A percentile compares a stretch with the other conserved stretches of the same genome.
Evolutionary conservation across 2,888 invertebrate genomes (phyloP).

Genomic region (Nomada fabriciana): DNA sequence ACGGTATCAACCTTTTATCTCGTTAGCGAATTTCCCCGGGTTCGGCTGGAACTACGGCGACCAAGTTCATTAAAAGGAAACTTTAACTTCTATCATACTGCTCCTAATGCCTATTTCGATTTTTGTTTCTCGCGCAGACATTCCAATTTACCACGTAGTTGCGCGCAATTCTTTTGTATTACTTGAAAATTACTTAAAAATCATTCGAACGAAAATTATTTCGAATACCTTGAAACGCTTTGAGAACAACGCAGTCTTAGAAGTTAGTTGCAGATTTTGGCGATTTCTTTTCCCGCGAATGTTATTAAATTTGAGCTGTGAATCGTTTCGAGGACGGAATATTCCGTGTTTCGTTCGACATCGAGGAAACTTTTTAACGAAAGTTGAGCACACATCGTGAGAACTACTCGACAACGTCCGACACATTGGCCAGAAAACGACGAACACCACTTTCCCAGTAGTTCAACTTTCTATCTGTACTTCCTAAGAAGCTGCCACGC

Average conservation of each 20-base stretch:
- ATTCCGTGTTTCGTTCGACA: not conserved
- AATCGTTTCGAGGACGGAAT: not conserved
- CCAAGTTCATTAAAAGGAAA: slow-evolving; percentile 46
- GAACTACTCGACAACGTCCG: not conserved
- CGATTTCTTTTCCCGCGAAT: too few species aligned
- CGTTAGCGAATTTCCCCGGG: slow-evolving; percentile 45
- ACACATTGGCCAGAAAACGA: not conserved
- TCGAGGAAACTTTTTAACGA: slow-evolving; percentile 1
- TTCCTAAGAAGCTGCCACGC: not conserved
- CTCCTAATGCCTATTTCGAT: not conserved
- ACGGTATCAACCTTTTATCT: slow-evolving; percentile 56
- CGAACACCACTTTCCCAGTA: not conserved
- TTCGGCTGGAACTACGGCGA: slow-evolving; percentile 5
- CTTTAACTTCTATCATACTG: slow-evolving; percentile 22
- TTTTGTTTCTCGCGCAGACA: slow-evolving; percentile 4
- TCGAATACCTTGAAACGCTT: too few species aligned
- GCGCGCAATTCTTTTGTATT: too few species aligned
- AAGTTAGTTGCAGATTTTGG: too few species aligned
- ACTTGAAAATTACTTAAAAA: not conserved
- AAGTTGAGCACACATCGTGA: not conserved
- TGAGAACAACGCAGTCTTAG: too few species aligned
- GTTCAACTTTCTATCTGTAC: not conserved
- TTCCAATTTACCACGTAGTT: too few species aligned
- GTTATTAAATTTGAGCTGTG: not conserved
- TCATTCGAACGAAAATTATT: not conserved